phyloP scores from a whole-genome alignment of 2,797 vertebrate species.

The Echeneis naucrates region DNA sequence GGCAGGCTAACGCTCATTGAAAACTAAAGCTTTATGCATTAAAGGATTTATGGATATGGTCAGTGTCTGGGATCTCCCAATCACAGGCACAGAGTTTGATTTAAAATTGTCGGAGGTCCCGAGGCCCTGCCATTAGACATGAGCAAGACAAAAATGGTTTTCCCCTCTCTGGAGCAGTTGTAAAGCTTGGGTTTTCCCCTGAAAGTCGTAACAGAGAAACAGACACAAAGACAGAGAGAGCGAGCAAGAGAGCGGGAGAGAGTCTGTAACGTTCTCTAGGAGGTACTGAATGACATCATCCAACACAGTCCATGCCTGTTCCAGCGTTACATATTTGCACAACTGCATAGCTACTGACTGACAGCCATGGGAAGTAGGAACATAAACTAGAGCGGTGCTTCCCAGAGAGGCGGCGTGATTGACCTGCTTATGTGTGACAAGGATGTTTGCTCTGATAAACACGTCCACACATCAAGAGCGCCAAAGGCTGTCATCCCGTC shows the following conservation, averaged over 20 bases:
- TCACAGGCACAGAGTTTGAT: constrained; percentile 12
- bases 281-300: constrained; percentile 75
- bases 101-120: constrained; percentile 54
- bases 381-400: constrained; percentile 43
- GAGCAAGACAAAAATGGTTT: constrained; percentile 50
- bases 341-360: constrained; percentile 67
- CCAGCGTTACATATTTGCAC: constrained; percentile 66
- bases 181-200: constrained; percentile 68
- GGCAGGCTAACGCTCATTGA: constrained; percentile 48
- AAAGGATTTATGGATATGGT: constrained; percentile 13
- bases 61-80: constrained; percentile 30
- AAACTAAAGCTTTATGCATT: constrained; percentile 33
- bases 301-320: constrained; percentile 58
- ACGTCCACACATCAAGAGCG: constrained; percentile 10
- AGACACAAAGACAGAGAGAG: constrained; percentile 3
- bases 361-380: constrained; percentile 58
- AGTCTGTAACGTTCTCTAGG: constrained; percentile 50
- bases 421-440: constrained; percentile 16
- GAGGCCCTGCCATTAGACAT: constrained; percentile 42
- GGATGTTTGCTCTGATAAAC: constrained; percentile 49
- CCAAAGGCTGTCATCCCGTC: constrained; percentile 12
- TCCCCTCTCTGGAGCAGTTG: constrained; percentile 35
- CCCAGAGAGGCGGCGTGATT: constrained; percentile 22
- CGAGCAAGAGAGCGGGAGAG: no score
- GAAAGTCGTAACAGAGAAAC: constrained; percentile 40